A percentile compares a stretch with the other conserved stretches of the same genome.
phyloP scores from a whole-genome alignment of 1,140 invertebrate genomes.

The Triops cancriformis region DNA sequence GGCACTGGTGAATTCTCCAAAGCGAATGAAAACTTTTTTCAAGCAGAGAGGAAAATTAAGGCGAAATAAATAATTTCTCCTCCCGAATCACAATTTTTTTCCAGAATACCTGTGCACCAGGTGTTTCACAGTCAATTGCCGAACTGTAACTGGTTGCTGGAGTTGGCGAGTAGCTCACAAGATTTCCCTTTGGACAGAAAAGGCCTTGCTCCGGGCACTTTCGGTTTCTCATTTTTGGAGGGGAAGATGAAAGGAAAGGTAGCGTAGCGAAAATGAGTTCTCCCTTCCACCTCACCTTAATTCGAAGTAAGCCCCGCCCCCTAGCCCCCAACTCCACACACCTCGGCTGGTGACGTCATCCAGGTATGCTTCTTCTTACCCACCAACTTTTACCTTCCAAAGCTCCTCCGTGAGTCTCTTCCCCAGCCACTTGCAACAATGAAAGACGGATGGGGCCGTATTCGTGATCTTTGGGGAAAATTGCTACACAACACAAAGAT shows the following conservation, averaged over 20 bases:
- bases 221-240: neutral
- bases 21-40: neutral
- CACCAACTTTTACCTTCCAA: slow-evolving; percentile 2
- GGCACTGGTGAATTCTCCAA: neutral
- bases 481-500: too few relatives aligned
- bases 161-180: neutral
- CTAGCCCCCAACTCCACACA: too few relatives aligned
- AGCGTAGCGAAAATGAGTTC: neutral
- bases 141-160: neutral
- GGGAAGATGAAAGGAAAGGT: slow-evolving; percentile 2
- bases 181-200: slow-evolving; percentile 14
- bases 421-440: neutral
- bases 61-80: neutral
- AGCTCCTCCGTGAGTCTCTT: neutral
- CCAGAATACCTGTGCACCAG: neutral
- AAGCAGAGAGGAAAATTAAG: neutral
- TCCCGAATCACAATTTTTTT: neutral
- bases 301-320: neutral
- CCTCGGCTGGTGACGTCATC: neutral
- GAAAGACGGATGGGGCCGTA: neutral
- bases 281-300: neutral
- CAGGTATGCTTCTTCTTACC: neutral
- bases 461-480: neutral
- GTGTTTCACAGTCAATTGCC: slow-evolving; percentile 5
- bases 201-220: slow-evolving; percentile 7